A percentile compares a stretch with the other conserved stretches of the same genome.
These are phyloP conservation scores for Podarcis lilfordi DNA, from an alignment of 2,797 vertebrate species.

Conservation along the genomic window DNA sequence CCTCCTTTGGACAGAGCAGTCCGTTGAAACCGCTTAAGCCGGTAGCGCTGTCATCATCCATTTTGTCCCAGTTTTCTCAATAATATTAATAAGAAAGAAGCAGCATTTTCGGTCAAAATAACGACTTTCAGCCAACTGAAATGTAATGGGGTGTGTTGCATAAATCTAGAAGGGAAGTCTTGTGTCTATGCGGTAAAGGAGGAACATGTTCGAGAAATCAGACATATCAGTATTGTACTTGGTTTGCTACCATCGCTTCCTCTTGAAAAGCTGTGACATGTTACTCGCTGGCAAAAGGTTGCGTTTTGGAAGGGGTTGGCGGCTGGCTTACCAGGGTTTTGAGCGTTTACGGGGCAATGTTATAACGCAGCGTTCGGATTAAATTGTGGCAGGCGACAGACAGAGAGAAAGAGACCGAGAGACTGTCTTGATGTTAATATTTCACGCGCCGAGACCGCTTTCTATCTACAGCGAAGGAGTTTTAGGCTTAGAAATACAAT, in stretches of 20 bases:
- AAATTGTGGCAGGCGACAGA: background rate
- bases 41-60: background rate
- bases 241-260: background rate
- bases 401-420: background rate
- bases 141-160: background rate
- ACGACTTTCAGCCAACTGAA: background rate
- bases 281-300: background rate
- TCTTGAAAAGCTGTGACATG: background rate
- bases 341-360: slow-evolving; percentile 14
- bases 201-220: background rate
- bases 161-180: background rate
- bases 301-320: background rate
- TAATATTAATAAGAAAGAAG: no score
- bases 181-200: no score
- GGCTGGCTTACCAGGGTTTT: background rate
- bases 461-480: background rate
- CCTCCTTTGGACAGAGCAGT: background rate
- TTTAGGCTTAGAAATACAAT: slow-evolving; percentile 7
- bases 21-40: background rate
- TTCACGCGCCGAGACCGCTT: slow-evolving; percentile 26
- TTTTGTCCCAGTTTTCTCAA: background rate
- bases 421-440: slow-evolving; percentile 35
- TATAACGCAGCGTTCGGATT: slow-evolving; percentile 3
- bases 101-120: background rate
- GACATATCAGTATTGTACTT: background rate